Percentiles rank a stretch among this genome's conserved stretches.
Evolutionary conservation across 2,797 vertebrate species (phyloP).

Genomic region (Dryobates pubescens): DNA sequence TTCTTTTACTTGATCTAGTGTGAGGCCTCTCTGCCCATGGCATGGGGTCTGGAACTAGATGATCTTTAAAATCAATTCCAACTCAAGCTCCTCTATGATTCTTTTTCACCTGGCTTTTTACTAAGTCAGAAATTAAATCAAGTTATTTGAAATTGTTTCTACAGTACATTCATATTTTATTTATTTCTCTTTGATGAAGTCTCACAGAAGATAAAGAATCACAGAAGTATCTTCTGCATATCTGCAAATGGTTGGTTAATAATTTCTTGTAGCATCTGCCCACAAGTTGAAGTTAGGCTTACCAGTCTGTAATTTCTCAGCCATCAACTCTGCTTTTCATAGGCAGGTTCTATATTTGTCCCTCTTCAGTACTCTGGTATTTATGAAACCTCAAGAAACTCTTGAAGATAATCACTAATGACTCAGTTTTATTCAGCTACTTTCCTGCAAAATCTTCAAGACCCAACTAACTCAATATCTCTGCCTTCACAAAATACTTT

Average conservation of each 20-base stretch:
- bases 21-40: no score
- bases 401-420: constrained; percentile 55
- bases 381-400: constrained; percentile 40
- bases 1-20: background rate
- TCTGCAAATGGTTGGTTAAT: constrained; percentile 7
- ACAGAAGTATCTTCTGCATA: background rate
- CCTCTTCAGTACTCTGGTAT: constrained; percentile 6
- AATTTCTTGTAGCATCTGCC: constrained; percentile 10
- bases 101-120: background rate
- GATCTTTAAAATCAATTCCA: no score
- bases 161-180: background rate
- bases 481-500: background rate
- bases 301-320: constrained; percentile 17
- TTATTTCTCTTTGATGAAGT: background rate
- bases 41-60: no score
- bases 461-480: background rate
- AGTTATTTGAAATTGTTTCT: background rate
- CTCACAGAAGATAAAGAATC: no score
- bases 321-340: background rate
- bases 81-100: background rate
- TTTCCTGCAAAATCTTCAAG: constrained; percentile 40
- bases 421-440: constrained; percentile 30
- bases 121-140: background rate
- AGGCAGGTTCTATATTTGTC: constrained; percentile 47
- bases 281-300: background rate